Base-by-base conservation (phyloP, 2,888 invertebrate genomes). In the Lordiphosa fenestrarum region DNA sequence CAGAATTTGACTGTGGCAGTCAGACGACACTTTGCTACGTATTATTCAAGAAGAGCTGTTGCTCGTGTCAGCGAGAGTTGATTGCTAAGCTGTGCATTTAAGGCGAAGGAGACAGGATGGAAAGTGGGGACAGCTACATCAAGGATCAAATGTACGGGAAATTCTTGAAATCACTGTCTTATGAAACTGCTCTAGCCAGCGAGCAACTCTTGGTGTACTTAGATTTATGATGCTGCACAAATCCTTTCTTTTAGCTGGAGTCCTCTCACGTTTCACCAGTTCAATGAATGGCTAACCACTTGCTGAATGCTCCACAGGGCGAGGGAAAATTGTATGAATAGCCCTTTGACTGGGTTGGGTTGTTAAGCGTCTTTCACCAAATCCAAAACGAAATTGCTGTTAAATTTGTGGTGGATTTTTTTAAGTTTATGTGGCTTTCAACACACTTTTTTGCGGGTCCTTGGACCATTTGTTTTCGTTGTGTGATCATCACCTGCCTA, bases 401-500 rank as follows among this genome's bases (percentile, higher is more conserved):
- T 44, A 2, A 33, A 13, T 30, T 33, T 13, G 33, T 19, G 36
- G 15, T 38, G 15, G 49, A 12, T 39, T 62, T 48, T 46, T 46
- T 30, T 30, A 33, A 49, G 39, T 47, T 40, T 64, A 30, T 41
- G 51, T 38, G 13, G 21, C 35, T 57, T 49, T 63, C 25, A 35
- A 15, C 36, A 6, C 44, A 30, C 10, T 40, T 57, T 35, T 41
- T 39, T 40, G 33, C 39, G 52, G 46, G 6, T 36, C 36, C 12
- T 53, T 36, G 30, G 38, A 58, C 59, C 38, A 74, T 67, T 69
- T 46, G 55, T 56, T 59, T 64, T 42, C 25, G 42, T 30, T 46
- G 30, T 46, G 49, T 72, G 76, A 83, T 77, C 80, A 83, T 77
- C 77, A 83, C 83, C 80, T 77, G 83, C 64, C 63, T 71, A 60